A percentile compares a stretch with the other conserved stretches of the same genome.
phyloP scores from a whole-genome alignment of 1,140 invertebrate genomes.

The Camponotus vicinus region DNA sequence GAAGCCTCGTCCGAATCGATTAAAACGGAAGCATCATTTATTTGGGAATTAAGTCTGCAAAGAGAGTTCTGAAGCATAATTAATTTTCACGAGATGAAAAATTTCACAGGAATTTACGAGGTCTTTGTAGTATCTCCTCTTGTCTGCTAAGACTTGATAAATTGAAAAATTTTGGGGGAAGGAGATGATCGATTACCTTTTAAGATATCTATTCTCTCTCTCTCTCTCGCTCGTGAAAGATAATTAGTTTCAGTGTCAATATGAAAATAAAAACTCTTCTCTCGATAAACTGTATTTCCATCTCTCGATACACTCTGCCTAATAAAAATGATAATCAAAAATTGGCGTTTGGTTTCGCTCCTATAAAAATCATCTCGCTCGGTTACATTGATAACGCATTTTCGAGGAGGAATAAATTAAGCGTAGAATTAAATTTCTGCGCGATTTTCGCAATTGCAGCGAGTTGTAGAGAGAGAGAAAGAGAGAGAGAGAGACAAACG shows the following conservation, averaged over 20 bases:
- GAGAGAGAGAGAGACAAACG: slow-evolving; percentile 3
- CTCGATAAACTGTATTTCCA: slow-evolving; percentile 10
- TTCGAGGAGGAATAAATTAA: slow-evolving; percentile 23
- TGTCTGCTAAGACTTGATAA: slow-evolving; percentile 57
- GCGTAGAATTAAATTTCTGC: slow-evolving; percentile 40
- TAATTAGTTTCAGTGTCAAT: slow-evolving; percentile 24
- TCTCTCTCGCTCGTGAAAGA: slow-evolving; percentile 4
- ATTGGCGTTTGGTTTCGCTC: background rate
- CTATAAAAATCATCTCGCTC: background rate
- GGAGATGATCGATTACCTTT: slow-evolving; percentile 32
- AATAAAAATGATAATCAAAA: background rate
- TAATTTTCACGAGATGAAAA: slow-evolving; percentile 48
- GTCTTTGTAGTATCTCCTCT: slow-evolving; percentile 24
- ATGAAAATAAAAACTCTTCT: background rate
- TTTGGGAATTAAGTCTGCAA: slow-evolving; percentile 45
- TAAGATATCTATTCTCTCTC: slow-evolving; percentile 10
- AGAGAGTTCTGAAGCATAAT: slow-evolving; percentile 44
- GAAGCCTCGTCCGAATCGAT: slow-evolving; percentile 27
- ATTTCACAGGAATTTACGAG: slow-evolving; percentile 54
- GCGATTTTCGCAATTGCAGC: slow-evolving; percentile 21
- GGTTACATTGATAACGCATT: slow-evolving; percentile 15
- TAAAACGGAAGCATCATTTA: slow-evolving; percentile 43
- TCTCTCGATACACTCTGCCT: background rate
- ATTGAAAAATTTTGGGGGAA: slow-evolving; percentile 21
- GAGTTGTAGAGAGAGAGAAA: background rate